Conservation (phyloP, 1,140 invertebrate genomes). For the Psilanteris sp. region DNA sequence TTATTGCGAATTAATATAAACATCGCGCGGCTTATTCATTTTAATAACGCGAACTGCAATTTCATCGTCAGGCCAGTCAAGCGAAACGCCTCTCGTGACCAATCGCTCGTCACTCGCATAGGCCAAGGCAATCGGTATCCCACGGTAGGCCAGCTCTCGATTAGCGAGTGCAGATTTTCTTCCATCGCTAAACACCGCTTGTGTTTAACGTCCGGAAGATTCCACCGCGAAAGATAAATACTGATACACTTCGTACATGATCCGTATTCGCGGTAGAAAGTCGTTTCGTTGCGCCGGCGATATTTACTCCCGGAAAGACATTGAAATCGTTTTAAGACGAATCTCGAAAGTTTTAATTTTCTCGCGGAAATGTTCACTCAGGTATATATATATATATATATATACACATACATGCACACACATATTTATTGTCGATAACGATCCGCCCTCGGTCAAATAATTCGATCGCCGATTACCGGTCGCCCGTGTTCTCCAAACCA, state of each 20-base stretch:
- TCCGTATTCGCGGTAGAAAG: conserved; percentile 50
- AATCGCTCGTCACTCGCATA: conserved; percentile 53
- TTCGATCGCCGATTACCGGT: too few species aligned
- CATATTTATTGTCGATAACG: too few species aligned
- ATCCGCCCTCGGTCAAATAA: too few species aligned
- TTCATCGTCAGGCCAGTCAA: conserved; percentile 47
- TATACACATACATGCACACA: too few species aligned
- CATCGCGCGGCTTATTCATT: conserved; percentile 51
- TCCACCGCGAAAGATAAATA: conserved; percentile 53
- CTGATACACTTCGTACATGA: conserved; percentile 55
- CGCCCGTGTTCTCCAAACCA: too few species aligned
- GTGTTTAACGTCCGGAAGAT: conserved; percentile 61
- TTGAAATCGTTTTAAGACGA: conserved; percentile 43
- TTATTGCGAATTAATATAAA: conserved; percentile 56
- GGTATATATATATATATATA: too few species aligned
- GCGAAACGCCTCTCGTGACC: conserved; percentile 58
- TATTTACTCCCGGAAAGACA: conserved; percentile 33
- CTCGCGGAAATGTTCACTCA: too few species aligned
- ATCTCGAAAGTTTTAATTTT: too few species aligned
- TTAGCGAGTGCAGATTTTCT: conserved; percentile 50
- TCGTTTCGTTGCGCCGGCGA: conserved; percentile 19
- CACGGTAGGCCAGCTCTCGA: conserved; percentile 51
- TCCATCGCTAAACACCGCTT: conserved; percentile 49
- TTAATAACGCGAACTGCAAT: conserved; percentile 59
- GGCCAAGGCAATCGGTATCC: conserved; percentile 56